Evolutionary conservation across 2,888 invertebrate species (phyloP), one percentile per base, ranked within the genome.

Genomic region (Pardosa pseudoannulata): DNA sequence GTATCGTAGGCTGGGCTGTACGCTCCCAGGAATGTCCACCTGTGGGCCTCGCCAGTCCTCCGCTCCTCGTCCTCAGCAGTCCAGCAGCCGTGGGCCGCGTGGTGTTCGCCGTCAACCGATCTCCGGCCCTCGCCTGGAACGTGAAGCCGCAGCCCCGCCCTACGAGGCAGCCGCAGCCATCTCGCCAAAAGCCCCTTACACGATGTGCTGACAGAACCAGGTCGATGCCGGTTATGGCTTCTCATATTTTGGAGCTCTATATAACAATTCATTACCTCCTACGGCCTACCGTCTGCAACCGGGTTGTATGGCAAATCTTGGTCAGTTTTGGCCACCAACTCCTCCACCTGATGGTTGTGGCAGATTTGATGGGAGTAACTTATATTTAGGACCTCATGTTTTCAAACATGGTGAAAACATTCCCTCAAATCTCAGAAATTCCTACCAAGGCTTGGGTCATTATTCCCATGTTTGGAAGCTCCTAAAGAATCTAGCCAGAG

Each of bases 301-400:
- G 27, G 76, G 80, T 9, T 87, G 87, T 46, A 80, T 87, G 87
- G 64, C 87, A 0, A 75, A 80, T 56, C 76, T 87, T 23, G 87
- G 87, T 1, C 87, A 87, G 23, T 87, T 87, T 41, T 87, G 87
- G 87, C 87, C 87, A 27, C 87, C 87, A 9, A 87, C 87, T 23
- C 87, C 87, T n/a, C 87, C 87, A 13, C 87, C 87, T 19, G 87
- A 87, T 76, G 87, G 87, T 80, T 87, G 87, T 80, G 79, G 75
- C 11, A 80, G 87, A 76, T 87, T 62, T 75, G 87, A 87, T 80
- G 80, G 80, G 6, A 80, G 71, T 31, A 87, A 72, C 71, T 29
- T 87, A 31, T 80, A 87, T 36, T 80, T 87, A 36, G 78, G 87
- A 13, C 76, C 79, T 41, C 87, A 80, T 32, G 80, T 87, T 50